Evolutionary conservation across 2,888 invertebrate species (phyloP).

Genomic region (Dastarcus helophoroides): DNA sequence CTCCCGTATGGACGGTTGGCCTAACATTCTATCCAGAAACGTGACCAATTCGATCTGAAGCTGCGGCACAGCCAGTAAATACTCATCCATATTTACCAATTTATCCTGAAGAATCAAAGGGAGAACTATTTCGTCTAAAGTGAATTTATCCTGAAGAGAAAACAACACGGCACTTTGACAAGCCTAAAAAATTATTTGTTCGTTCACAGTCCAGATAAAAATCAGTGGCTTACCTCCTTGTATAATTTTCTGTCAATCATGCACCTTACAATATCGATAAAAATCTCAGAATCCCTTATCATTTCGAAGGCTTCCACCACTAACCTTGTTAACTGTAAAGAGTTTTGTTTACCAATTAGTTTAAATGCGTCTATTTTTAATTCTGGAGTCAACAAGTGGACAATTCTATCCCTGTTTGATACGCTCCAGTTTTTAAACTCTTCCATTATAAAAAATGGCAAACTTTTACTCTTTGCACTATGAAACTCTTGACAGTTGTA

Average conservation of each 20-base stretch:
- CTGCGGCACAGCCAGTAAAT: slow-evolving; percentile 51
- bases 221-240: slow-evolving; percentile 45
- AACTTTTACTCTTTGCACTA: slow-evolving; percentile 49
- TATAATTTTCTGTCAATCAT: slow-evolving; percentile 46
- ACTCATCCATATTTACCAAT: slow-evolving; percentile 62
- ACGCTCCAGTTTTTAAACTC: slow-evolving; percentile 41
- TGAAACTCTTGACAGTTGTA: slow-evolving; percentile 52
- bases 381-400: slow-evolving; percentile 39
- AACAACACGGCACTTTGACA: slow-evolving; percentile 58
- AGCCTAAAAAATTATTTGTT: slow-evolving; percentile 38
- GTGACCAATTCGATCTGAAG: slow-evolving; percentile 55
- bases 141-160: slow-evolving; percentile 53
- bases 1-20: slow-evolving; percentile 46
- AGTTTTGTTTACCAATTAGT: slow-evolving; percentile 56
- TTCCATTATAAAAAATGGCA: slow-evolving; percentile 52
- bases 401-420: slow-evolving; percentile 28
- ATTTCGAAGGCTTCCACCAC: slow-evolving; percentile 55
- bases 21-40: slow-evolving; percentile 61
- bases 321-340: slow-evolving; percentile 49
- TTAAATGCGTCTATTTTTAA: slow-evolving; percentile 63
- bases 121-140: slow-evolving; percentile 58
- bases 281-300: slow-evolving; percentile 45
- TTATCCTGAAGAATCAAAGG: slow-evolving; percentile 78
- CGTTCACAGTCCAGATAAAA: not conserved
- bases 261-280: slow-evolving; percentile 50